These are phyloP conservation scores for Pseudomyrmex flavicornis DNA, from an alignment of 1,140 invertebrate species.

Conservation along the genomic window DNA sequence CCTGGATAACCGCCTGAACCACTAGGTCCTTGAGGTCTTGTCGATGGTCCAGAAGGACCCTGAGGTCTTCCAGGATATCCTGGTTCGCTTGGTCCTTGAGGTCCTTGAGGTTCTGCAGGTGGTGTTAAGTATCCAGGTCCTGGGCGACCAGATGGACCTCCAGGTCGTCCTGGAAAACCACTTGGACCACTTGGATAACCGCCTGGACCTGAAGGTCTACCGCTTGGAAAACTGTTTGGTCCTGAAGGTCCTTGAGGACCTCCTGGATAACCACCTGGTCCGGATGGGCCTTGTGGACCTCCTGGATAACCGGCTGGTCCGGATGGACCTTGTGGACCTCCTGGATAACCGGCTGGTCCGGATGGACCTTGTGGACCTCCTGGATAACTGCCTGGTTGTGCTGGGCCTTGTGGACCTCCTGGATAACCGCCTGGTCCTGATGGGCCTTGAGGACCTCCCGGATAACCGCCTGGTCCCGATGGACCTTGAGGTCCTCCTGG, in stretches of 20 bases:
- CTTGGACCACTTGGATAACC: slow-evolving; percentile 64
- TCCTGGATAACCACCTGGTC: slow-evolving; percentile 56
- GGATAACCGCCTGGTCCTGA: slow-evolving; percentile 63
- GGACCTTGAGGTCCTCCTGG: slow-evolving; percentile 63
- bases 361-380: slow-evolving; percentile 54
- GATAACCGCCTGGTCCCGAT: slow-evolving; percentile 38
- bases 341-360: slow-evolving; percentile 65
- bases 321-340: slow-evolving; percentile 71
- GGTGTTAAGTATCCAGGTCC: slow-evolving; percentile 69
- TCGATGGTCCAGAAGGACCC: slow-evolving; percentile 64
- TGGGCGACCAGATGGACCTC: slow-evolving; percentile 63
- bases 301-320: slow-evolving; percentile 59
- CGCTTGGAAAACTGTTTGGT: slow-evolving; percentile 51
- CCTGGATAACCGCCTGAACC: slow-evolving; percentile 69
- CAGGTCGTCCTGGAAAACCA: slow-evolving; percentile 56
- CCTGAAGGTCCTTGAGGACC: slow-evolving; percentile 63
- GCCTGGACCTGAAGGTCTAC: slow-evolving; percentile 42
- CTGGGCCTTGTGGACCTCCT: slow-evolving; percentile 59
- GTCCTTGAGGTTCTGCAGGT: slow-evolving; percentile 72
- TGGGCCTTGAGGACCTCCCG: slow-evolving; percentile 47
- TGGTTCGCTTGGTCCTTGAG: slow-evolving; percentile 67
- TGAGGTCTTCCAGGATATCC: slow-evolving; percentile 70
- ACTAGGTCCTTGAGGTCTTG: slow-evolving; percentile 62
- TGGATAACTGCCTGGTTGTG: slow-evolving; percentile 64
- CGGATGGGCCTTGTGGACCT: slow-evolving; percentile 71